Base-by-base conservation (phyloP, 2,113 vertebrate species). In the Amblyopsis rosae region DNA sequence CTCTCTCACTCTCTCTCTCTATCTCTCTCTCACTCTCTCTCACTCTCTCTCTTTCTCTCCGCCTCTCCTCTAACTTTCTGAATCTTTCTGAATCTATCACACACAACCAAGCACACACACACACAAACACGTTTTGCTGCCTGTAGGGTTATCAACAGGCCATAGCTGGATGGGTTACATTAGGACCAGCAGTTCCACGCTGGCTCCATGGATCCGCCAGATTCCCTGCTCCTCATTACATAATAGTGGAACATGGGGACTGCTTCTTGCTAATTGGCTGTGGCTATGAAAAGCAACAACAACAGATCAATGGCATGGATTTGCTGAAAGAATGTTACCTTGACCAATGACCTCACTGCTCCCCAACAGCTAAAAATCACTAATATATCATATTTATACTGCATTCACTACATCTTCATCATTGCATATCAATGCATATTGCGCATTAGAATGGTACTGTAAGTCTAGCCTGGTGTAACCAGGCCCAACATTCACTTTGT, bases 291-390 rank as follows among this genome's bases (percentile, higher is more conserved):
- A 26, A 26, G 26, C 26, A 26, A 26, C 69, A 16, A 65, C 72
- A 50, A 82, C 69, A 59, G 58, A 82, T 86, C 81, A 3, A 86
- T 86, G 80, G 1, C 7, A 65, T 47, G 73, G 81, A 82, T 72
- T 59, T 67, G 79, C 57, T 70, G 68, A 65, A 75, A 64, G 11
- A 60, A 47, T n/a, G 12, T 32, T 56, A 51, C 49, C 63, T 74
- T 51, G 3, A 41, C 75, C 77, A 67, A 60, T 76, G 76, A 81
- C 81, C 76, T 83, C 72, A 32, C n/a, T 56, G 64, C 68, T 68
- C 59, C 75, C 68, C 57, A 19, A 62, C 35, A 59, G 3, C 69
- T 56, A 1, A 80, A 72, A 65, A 54, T 35, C 11, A 3, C 13
- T 12, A 1, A 12, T 9, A 9, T 49, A 26, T 26, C 26, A 26